Evolutionary conservation across 2,113 vertebrate species (phyloP), one percentile per base, ranked within the genome.

Genomic region (Rhinolophus ferrumequinum): DNA sequence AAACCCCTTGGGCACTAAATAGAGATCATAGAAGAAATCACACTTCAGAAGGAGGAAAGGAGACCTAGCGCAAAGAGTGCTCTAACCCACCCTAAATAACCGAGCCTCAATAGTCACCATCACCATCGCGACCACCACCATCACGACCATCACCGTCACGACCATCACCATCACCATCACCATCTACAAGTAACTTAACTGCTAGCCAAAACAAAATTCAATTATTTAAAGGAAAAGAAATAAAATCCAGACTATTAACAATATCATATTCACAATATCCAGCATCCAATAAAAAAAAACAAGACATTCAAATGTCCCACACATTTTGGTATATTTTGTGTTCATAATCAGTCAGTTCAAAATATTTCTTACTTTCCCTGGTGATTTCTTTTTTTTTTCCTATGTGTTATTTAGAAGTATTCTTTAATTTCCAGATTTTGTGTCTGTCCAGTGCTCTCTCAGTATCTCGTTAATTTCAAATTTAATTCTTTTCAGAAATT

Each of bases 191-290:
- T 30, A 95, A 81, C 28, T 50, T 82, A 88, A 82, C 50, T 86
- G 19, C 66, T 35, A 89, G 15, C 50, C 91, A 93, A 89, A 67
- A 83, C 38, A 95, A 87, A 80, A 88, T 73, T 72, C 47, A 83
- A 33, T 18, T 64, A 15, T 76, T 93, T 41, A 73, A 88, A 35
- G 44, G 12, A 93, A 93, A 84, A 72, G 30, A 85, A 95, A 85
- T 5, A 92, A 81, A 52, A 90, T 73, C 62, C 54, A 88, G 50
- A 80, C 56, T 54, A 77, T 18, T 80, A 89, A 52, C 14, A 87
- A 70, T 30, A 19, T 16, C 77, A 77, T 35, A 82, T 47, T 79
- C 76, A 93, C 28, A 81, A 67, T 56, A 24, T 58, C 44, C n/a
- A 90, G 13, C 33, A 90, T 54, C n/a, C 52, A 47, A 83, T 80